Evolutionary conservation across 2,888 invertebrate genomes (phyloP).

Genomic region (Drosophila basisetae): DNA sequence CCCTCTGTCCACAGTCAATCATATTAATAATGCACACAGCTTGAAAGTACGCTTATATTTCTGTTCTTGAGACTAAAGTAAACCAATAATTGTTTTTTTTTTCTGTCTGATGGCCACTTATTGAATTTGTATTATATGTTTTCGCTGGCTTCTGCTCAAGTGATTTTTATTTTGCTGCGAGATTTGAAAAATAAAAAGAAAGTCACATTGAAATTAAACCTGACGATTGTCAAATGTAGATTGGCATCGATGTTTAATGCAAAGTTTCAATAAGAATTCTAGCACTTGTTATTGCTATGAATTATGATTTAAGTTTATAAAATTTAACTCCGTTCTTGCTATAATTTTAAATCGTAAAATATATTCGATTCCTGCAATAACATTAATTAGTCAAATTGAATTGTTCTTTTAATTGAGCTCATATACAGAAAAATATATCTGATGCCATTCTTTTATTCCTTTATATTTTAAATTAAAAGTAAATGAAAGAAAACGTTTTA

Average conservation of each 20-base stretch:
- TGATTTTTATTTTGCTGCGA: neutral
- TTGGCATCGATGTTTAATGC: too few relatives aligned
- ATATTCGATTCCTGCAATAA: neutral
- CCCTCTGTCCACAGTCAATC: neutral
- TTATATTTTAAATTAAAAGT: neutral
- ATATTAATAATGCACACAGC: neutral
- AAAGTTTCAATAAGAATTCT: neutral
- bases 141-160: too few relatives aligned
- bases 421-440: too few relatives aligned
- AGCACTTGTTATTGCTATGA: accelerated
- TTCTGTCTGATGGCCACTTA: neutral
- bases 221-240: neutral
- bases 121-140: neutral
- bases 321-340: neutral
- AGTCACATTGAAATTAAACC: neutral
- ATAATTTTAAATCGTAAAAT: neutral
- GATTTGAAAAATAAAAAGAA: neutral
- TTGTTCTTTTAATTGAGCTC: neutral
- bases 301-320: neutral
- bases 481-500: neutral
- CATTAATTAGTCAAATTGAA: neutral
- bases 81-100: neutral
- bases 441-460: too few relatives aligned
- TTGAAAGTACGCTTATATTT: neutral
- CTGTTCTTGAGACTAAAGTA: neutral